A percentile compares a stretch with the other conserved stretches of the same genome.
phyloP scores from a whole-genome alignment of 1,140 invertebrate genomes.

The Steinernema khuongi region DNA sequence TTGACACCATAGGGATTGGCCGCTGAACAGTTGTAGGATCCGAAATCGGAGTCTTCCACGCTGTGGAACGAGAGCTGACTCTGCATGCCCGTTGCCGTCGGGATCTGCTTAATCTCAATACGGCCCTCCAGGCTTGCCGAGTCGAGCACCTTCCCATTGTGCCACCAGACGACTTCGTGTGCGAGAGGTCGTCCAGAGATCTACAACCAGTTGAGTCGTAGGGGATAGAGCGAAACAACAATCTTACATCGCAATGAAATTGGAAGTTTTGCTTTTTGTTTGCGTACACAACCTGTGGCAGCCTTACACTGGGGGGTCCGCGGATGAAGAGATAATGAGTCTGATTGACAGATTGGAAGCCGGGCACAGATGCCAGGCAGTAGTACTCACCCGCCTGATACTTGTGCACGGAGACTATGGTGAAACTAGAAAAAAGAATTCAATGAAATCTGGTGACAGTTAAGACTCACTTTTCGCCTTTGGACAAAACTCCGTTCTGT shows the following conservation, averaged over 20 bases:
- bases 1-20: constrained; percentile 41
- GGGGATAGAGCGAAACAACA: neutral
- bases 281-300: neutral
- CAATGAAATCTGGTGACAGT: neutral
- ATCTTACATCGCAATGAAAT: neutral
- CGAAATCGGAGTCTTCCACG: constrained; percentile 39
- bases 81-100: constrained; percentile 40
- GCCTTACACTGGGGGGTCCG: constrained; percentile 24
- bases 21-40: constrained; percentile 44
- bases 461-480: constrained; percentile 40
- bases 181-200: constrained; percentile 35
- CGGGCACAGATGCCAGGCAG: constrained; percentile 32
- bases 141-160: constrained; percentile 33
- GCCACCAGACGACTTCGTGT: constrained; percentile 31
- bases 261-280: neutral
- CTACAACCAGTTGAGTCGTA: constrained; percentile 16
- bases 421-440: constrained; percentile 40
- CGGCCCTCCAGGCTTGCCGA: constrained; percentile 15
- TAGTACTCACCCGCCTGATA: constrained; percentile 52
- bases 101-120: constrained; percentile 39
- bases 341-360: constrained; percentile 38
- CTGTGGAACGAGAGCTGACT: constrained; percentile 35
- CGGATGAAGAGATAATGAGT: constrained; percentile 47
- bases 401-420: constrained; percentile 42
- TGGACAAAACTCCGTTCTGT: constrained; percentile 30